phyloP scores from a whole-genome alignment of 1,140 invertebrate genomes.

The Drosophila elegans region DNA sequence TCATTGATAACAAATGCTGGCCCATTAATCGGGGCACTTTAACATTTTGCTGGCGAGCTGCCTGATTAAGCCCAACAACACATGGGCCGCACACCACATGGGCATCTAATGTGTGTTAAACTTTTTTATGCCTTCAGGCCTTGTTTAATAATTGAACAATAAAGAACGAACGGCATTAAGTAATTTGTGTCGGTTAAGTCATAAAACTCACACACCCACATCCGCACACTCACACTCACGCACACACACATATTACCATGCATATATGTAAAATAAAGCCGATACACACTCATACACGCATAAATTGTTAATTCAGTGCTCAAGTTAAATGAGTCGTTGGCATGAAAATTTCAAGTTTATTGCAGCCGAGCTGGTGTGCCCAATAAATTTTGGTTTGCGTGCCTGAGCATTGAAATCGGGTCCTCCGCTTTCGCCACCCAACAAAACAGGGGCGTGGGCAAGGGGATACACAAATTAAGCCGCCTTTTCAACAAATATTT shows the following conservation, averaged over 20 bases:
- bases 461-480: background rate
- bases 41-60: conserved; percentile 21
- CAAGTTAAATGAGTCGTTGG: conserved; percentile 77
- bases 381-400: conserved; percentile 57
- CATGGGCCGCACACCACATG: conserved; percentile 3
- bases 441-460: background rate
- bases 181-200: conserved; percentile 74
- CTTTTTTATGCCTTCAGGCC: conserved; percentile 54
- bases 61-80: conserved; percentile 51
- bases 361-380: conserved; percentile 28
- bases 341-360: conserved; percentile 79
- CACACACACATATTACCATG: conserved; percentile 1
- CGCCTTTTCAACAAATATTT: background rate
- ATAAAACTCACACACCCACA: conserved; percentile 65
- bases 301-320: conserved; percentile 79
- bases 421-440: too few species aligned
- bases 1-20: conserved; percentile 76
- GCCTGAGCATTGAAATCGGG: conserved; percentile 29
- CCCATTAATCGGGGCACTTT: conserved; percentile 67
- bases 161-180: conserved; percentile 75
- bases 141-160: conserved; percentile 79
- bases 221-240: conserved; percentile 13
- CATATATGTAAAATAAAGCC: conserved; percentile 7
- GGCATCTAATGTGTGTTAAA: conserved; percentile 61
- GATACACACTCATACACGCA: conserved; percentile 23